These are phyloP conservation scores for Patella vulgata DNA, from an alignment of 1,140 invertebrate genomes.

Conservation along the genomic window DNA sequence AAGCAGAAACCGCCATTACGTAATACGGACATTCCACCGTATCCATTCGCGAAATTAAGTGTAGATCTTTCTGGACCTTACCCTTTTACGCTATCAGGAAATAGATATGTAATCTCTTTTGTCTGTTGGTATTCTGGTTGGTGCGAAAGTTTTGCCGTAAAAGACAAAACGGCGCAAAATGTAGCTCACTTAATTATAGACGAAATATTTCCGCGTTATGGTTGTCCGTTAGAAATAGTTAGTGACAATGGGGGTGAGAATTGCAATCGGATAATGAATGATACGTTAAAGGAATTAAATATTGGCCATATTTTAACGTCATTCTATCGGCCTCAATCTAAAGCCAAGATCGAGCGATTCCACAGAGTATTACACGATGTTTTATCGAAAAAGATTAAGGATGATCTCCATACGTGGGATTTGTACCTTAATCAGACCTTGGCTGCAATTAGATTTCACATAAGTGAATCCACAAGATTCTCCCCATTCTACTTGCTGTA, in stretches of 20 bases:
- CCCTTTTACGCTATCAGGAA: slow-evolving; percentile 25
- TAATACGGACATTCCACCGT: slow-evolving; percentile 28
- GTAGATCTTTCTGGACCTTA: too few species aligned
- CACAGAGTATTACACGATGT: slow-evolving; percentile 31
- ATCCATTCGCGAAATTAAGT: too few species aligned
- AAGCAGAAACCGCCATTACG: slow-evolving; percentile 16
- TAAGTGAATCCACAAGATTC: slow-evolving; percentile 14
- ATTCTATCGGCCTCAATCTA: slow-evolving; percentile 18
- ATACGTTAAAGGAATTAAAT: slow-evolving; percentile 12
- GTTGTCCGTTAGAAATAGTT: too few species aligned
- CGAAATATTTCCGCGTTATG: slow-evolving; percentile 34
- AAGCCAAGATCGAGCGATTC: slow-evolving; percentile 26
- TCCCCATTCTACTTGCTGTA: slow-evolving; percentile 17
- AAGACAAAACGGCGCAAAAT: slow-evolving; percentile 15
- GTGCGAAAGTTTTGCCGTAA: slow-evolving; percentile 25
- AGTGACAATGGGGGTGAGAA: slow-evolving; percentile 33
- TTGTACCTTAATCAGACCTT: slow-evolving; percentile 23
- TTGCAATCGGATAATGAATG: slow-evolving; percentile 18
- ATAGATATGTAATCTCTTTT: slow-evolving; percentile 26
- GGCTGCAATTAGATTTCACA: slow-evolving; percentile 22
- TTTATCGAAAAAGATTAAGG: slow-evolving; percentile 24
- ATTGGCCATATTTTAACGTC: slow-evolving; percentile 21
- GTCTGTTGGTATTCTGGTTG: slow-evolving; percentile 20
- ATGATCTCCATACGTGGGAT: slow-evolving; percentile 23
- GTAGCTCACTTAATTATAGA: slow-evolving; percentile 27